Percentiles rank a stretch among this genome's conserved stretches.
Conservation (phyloP, 2,797 vertebrate species). For the Carapus acus region DNA sequence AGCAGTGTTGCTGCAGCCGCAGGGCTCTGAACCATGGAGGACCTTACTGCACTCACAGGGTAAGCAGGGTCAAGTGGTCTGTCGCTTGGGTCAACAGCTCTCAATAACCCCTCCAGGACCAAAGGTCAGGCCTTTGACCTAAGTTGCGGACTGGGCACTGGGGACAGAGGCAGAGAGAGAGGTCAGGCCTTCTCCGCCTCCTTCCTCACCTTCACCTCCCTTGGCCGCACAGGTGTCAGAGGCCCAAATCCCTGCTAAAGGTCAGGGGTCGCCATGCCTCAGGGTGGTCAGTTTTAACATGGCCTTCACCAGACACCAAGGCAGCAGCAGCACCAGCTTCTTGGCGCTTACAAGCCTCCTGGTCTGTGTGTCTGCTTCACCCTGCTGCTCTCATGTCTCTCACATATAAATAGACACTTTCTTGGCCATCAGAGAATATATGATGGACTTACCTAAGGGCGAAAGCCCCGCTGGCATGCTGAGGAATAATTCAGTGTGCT, state of each 20-base stretch:
- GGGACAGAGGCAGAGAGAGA: constrained; percentile 49
- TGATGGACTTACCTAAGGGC: constrained; percentile 35
- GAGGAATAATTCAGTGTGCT: constrained; percentile 48
- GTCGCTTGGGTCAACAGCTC: constrained; percentile 63
- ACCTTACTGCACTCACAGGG: constrained; percentile 42
- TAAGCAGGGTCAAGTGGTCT: constrained; percentile 74
- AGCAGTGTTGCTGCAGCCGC: constrained; percentile 34
- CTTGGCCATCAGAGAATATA: constrained; percentile 40
- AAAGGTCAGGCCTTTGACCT: constrained; percentile 67
- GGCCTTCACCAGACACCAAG: too few relatives aligned
- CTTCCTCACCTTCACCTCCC: constrained; percentile 51
- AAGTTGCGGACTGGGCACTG: constrained; percentile 46
- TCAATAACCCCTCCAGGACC: constrained; percentile 52
- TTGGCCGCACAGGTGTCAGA: constrained; percentile 64
- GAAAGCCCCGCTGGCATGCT: constrained; percentile 49
- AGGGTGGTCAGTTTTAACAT: constrained; percentile 38
- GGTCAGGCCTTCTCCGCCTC: constrained; percentile 59
- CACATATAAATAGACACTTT: too few relatives aligned
- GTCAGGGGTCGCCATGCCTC: constrained; percentile 53
- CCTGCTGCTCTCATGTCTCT: too few relatives aligned
- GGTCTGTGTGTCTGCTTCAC: too few relatives aligned
- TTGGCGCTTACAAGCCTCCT: too few relatives aligned
- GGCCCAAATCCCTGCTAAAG: constrained; percentile 45
- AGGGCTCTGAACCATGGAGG: constrained; percentile 44
- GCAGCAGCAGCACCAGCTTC: too few relatives aligned